Evolutionary conservation across 2,113 vertebrate species (phyloP), one percentile per base, ranked within the genome.

Genomic region (Labrus mixtus): DNA sequence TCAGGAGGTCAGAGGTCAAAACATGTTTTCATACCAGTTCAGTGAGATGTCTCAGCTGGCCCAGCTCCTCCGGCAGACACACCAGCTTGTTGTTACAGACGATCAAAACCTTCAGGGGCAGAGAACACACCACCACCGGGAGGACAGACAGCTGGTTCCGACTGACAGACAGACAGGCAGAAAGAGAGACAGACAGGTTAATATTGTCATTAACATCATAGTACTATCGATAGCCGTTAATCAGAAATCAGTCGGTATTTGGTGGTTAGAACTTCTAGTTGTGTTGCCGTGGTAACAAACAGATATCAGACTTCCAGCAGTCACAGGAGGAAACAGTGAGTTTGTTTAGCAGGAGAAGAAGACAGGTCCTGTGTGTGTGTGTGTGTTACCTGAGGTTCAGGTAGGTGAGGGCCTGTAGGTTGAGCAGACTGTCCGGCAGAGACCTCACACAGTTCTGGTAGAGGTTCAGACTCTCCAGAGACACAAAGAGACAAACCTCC

Each of bases 361-460:
- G 25, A 25, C 25, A 25, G 25, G 25, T 25, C 25, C 25, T 25
- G 25, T 25, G 25, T 25, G 25, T 25, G 25, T 25, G 71, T 66
- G 79, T 25, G 63, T 43, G 9, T 84, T 87, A 99, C 98, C 98
- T 99, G 94, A 99, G 96, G 94, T 99, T 99, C 83, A 99, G 92
- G 92, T 96, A 97, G 0, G 96, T 98, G 79, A 99, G 94, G 0
- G 96, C 95, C 86, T 98, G 97, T 58, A 99, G 91, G 76, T 99
- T 98, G 73, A 97, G 46, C 86, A 99, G 90, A 75, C 95, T 94
- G 73, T 99, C 98, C 39, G 98, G 98, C 36, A 99, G 94, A n/a
- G 95, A 95, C 5, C 98, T 94, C 78, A 99, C 94, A 93, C 98
- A 99, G 92, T 99, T 99, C 94, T 99, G 98, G 89, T 99, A 99